Base-by-base conservation (phyloP, 37 sponge, comb jelly and placozoan species). In the Beroe ovata region DNA sequence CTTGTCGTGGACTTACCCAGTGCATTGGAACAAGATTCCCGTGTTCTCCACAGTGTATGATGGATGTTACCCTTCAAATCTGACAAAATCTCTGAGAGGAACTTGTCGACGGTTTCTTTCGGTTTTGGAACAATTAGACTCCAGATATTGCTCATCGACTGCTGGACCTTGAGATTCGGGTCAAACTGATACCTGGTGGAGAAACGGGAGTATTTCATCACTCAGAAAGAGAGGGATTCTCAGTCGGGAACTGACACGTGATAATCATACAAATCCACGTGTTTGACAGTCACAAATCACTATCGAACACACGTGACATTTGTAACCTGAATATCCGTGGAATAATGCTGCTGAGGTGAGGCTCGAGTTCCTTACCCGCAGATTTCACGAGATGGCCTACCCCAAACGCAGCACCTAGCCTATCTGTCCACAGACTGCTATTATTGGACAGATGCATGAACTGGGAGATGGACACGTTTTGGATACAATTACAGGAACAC, bases 61-160 rank as follows among this genome's bases (percentile, higher is more conserved):
- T 90, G 92, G 22, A 95, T 23, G 39, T 95, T 95, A 3, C 28
- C 39, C 88, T 39, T 62, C 29, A 95, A 47, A 62, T 94, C 95
- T 11, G 37, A 28, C 61, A 94, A 36, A 32, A 95, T 95, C 64
- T 89, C 88, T 16, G 60, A 38, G 35, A 91, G 64, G 22, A n/a
- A 59, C 58, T 34, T 26, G 62, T 92, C 89, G n/a, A 94, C 92
- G 0, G 90, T 89, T 66, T 91, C 93, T 64, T 92, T 93, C 60
- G 81, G 91, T 29, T 94, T 94, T 60, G 92, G 90, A 1, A 93
- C 92, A n/a, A 96, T 38, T 4, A 92, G 89, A 20, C 89, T 39
- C 96, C 96, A 96, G 39, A 96, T 96, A 35, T 77, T 96, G 60
- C 26, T 60, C 96, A 96, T 96, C 28, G 96, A 92, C 60, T 90